These are phyloP conservation scores for Phymastichus coffea DNA, from an alignment of 1,140 invertebrate genomes.

Conservation along the genomic window DNA sequence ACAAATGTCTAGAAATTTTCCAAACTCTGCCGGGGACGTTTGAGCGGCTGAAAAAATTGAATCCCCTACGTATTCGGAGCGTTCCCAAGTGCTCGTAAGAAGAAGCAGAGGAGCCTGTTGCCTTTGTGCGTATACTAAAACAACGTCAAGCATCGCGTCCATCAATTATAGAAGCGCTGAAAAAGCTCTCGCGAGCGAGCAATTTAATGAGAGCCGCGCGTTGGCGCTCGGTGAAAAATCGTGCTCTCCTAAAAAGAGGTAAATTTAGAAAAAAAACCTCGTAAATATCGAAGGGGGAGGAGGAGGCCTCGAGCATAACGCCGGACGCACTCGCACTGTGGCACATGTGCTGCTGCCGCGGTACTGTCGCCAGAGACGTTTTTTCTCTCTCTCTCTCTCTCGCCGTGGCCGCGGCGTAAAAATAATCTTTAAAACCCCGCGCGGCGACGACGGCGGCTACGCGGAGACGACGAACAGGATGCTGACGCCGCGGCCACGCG, in stretches of 20 bases:
- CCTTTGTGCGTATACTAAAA: no score
- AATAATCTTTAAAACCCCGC: constrained; percentile 58
- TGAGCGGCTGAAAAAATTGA: no score
- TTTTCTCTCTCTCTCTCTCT: no score
- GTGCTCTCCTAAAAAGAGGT: constrained; percentile 17
- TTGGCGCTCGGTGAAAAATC: constrained; percentile 15
- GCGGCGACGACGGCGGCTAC: no score
- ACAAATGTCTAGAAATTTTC: no score
- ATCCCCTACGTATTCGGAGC: no score
- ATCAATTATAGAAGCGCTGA: not conserved
- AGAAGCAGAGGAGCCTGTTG: no score
- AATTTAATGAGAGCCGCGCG: constrained; percentile 9
- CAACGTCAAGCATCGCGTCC: no score
- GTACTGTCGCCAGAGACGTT: constrained; percentile 52
- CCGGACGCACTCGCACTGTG: constrained; percentile 33
- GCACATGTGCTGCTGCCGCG: constrained; percentile 47
- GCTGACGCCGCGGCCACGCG: constrained; percentile 49
- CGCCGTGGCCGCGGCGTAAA: constrained; percentile 54
- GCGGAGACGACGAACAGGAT: constrained; percentile 27
- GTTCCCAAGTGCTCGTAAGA: not conserved
- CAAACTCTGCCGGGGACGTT: no score
- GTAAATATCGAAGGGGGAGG: constrained; percentile 25
- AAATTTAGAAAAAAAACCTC: constrained; percentile 27
- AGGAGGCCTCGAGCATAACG: constrained; percentile 16
- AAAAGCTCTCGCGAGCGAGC: no score